Evolutionary conservation across 2,797 vertebrate genomes (phyloP), one percentile per base, ranked within the genome.

Genomic region (Hemitrygon akajei): DNA sequence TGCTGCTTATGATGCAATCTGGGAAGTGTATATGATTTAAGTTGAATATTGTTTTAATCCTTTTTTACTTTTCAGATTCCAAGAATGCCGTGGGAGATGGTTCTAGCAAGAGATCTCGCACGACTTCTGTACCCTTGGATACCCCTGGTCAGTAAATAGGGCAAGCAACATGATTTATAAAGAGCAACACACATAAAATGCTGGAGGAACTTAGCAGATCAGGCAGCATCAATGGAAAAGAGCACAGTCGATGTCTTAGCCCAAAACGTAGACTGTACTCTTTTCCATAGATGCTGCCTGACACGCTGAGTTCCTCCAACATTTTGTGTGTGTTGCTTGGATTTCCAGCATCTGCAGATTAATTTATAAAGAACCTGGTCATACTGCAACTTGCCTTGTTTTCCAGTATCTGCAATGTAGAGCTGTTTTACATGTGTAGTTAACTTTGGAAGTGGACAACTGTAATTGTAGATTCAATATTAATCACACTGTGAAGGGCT

Each of bases 81-180:
- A 47, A 47, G 69, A 92, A 75, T 92, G 11, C 92, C 25, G 5
- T 37, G 5, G 71, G 34, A 37, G 91, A 92, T 30, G 7, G 10
- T 73, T 56, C 40, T 1, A 56, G 10, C 91, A 75, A 93, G 94
- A 97, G 96, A 82, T 94, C 95, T 77, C 95, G 95, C 66, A 97
- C 96, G 27, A 76, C 95, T 47, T 97, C 96, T 77, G 95, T 82
- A 40, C 96, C 96, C 0, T 1, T 94, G 89, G 96, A 95, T 89
- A 94, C 95, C 60, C 95, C 96, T 95, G 95, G 96, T 96, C 94
- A 87, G 58, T 94, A 20, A 77, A 25, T 27, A 56, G n/a, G 58
- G 18, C 60, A 77, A 14, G 4, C 56, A 79, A 30, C 40, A 80
- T 73, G 16, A 37, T 93, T 30, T 71, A 18, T 16, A 77, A 22